Base-by-base conservation (phyloP, 1,140 invertebrate species). In the Ridgeia piscesae region DNA sequence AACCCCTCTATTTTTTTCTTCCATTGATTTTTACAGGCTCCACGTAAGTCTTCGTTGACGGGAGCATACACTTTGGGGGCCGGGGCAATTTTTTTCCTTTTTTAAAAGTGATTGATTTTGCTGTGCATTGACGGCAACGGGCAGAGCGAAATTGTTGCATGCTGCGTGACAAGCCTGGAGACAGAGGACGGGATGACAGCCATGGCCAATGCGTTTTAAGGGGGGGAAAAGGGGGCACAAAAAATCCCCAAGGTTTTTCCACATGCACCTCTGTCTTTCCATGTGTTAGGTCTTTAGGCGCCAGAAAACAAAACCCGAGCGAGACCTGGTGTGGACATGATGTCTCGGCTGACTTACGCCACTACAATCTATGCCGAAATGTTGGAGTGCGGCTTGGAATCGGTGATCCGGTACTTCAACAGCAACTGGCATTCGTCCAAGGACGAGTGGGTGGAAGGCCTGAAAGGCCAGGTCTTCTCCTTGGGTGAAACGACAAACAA, bases 81-180 rank as follows among this genome's bases (percentile, higher is more conserved):
- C 89, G 1, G 89, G 89, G 17, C 89, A 90, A 90, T 27, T 90
- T 90, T 90, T 6, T 11, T 2, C 33, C 89, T 17, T 90, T 31
- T 33, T n/a, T n/a, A 34, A n/a, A 90, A n/a, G 89, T 90, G 8
- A 27, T n/a, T 34, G 6, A 90, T n/a, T n/a, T n/a, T 90, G 89
- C 89, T 90, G 9, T 90, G 89, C 89, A 90, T 90, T 33, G 89
- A 90, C n/a, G 89, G 89, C 9, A 90, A 90, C 33, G 89, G 89
- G 14, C 89, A 90, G 35, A 90, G 89, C 35, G 33, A 90, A n/a
- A 90, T 90, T 34, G 35, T 90, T 90, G 33, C 89, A 34, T 90
- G 89, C 89, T 90, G 89, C 31, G 89, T 90, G 33, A 90, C 89
- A 34, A 90, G 1, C 6, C n/a, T 90, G 89, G 89, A 90, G 89